A percentile compares a stretch with the other conserved stretches of the same genome.
These are phyloP conservation scores for Melopsittacus undulatus DNA, from an alignment of 2,797 vertebrate species.

Conservation along the genomic window DNA sequence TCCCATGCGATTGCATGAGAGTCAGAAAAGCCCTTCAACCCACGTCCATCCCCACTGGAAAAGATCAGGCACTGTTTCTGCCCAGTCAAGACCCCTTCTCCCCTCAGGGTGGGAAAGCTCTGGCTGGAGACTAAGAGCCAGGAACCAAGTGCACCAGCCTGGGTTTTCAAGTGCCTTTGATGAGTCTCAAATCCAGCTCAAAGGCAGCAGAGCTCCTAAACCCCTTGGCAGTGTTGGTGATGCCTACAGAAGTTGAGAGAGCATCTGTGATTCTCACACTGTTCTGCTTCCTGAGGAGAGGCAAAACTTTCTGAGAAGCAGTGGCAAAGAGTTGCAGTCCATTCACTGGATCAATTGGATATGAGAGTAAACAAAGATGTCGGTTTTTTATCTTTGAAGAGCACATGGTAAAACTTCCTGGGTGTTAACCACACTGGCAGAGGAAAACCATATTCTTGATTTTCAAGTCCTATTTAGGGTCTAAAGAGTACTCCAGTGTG, in stretches of 20 bases:
- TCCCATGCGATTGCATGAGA: background rate
- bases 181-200: background rate
- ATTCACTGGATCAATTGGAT: background rate
- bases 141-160: background rate
- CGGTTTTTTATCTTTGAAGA: background rate
- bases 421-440: background rate
- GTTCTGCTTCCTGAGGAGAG: background rate
- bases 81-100: background rate
- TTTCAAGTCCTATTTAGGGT: background rate
- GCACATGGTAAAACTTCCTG: background rate
- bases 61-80: background rate
- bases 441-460: background rate
- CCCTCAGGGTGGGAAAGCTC: background rate
- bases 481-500: background rate
- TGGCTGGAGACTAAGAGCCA: background rate
- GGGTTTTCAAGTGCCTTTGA: background rate
- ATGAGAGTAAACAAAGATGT: background rate
- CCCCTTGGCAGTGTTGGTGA: background rate
- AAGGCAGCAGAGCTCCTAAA: background rate
- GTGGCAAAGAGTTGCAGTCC: background rate
- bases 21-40: background rate
- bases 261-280: background rate
- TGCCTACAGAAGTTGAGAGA: background rate
- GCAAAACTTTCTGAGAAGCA: background rate
- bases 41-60: background rate